Evolutionary conservation across 2,888 invertebrate genomes (phyloP).

Genomic region (Drosophila niveifrons): DNA sequence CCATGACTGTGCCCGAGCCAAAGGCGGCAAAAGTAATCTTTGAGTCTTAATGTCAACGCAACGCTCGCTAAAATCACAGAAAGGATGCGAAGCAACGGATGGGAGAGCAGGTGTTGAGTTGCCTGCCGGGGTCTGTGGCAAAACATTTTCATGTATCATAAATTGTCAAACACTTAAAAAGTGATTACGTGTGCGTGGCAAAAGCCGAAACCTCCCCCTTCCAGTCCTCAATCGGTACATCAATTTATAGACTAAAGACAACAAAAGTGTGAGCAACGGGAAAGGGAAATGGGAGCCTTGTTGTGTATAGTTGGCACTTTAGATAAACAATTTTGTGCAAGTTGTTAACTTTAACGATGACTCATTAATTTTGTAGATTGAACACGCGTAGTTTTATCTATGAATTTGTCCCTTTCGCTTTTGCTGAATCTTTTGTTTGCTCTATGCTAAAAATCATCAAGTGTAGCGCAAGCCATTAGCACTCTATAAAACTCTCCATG

Average conservation of each 20-base stretch:
- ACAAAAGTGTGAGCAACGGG: background rate
- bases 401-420: background rate
- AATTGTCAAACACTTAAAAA: slow-evolving; percentile 81
- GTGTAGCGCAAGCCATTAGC: too few species aligned
- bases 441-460: slow-evolving; percentile 10
- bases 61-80: too few species aligned
- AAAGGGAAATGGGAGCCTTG: background rate
- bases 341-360: slow-evolving; percentile 81
- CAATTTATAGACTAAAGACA: slow-evolving; percentile 61
- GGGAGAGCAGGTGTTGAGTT: background rate
- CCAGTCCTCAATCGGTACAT: slow-evolving; percentile 49
- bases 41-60: slow-evolving; percentile 64
- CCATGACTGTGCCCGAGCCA: slow-evolving; percentile 25
- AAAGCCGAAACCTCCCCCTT: slow-evolving; percentile 16
- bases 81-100: slow-evolving; percentile 23
- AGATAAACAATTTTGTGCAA: slow-evolving; percentile 80
- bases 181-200: slow-evolving; percentile 79
- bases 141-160: slow-evolving; percentile 80
- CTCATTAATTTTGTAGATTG: slow-evolving; percentile 75
- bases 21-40: slow-evolving; percentile 65
- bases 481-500: slow-evolving; percentile 4
- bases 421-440: slow-evolving; percentile 15
- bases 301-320: slow-evolving; percentile 62
- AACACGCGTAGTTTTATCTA: slow-evolving; percentile 52
- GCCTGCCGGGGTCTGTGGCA: slow-evolving; percentile 14